These are phyloP conservation scores for Spilarctia lutea DNA, from an alignment of 2,888 invertebrate species.

Conservation along the genomic window DNA sequence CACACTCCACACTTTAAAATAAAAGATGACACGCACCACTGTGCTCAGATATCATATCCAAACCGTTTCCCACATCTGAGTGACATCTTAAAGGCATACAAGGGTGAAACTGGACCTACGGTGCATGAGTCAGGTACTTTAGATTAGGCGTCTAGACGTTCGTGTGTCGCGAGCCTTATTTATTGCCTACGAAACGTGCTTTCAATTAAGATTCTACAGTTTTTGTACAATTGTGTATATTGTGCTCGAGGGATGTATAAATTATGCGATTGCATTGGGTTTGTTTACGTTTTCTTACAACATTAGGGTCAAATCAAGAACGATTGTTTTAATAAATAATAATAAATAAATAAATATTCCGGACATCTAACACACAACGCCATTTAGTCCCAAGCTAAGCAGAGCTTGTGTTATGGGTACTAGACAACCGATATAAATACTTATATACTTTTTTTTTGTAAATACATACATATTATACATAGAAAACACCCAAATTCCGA, in stretches of 20 bases:
- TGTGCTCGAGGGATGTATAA: constrained; percentile 22
- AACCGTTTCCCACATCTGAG: constrained; percentile 25
- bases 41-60: not conserved
- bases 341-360: no score
- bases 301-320: not conserved
- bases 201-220: constrained; percentile 61
- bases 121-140: constrained; percentile 66
- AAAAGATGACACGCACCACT: not conserved
- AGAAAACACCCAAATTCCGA: no score
- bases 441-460: no score
- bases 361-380: no score
- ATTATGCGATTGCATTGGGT: constrained; percentile 11
- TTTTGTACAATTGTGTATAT: constrained; percentile 48
- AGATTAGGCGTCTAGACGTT: constrained; percentile 68
- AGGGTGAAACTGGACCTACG: constrained; percentile 41
- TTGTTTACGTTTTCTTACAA: not conserved
- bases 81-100: constrained; percentile 48
- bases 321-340: not conserved
- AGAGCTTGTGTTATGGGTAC: no score
- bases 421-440: no score
- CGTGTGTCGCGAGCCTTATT: constrained; percentile 59
- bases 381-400: no score
- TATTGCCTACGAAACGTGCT: constrained; percentile 61
- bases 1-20: not conserved
- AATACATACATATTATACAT: no score